A percentile compares a stretch with the other conserved stretches of the same genome.
phyloP scores from a whole-genome alignment of 2,113 vertebrate genomes.

The Chaetops frenatus region DNA sequence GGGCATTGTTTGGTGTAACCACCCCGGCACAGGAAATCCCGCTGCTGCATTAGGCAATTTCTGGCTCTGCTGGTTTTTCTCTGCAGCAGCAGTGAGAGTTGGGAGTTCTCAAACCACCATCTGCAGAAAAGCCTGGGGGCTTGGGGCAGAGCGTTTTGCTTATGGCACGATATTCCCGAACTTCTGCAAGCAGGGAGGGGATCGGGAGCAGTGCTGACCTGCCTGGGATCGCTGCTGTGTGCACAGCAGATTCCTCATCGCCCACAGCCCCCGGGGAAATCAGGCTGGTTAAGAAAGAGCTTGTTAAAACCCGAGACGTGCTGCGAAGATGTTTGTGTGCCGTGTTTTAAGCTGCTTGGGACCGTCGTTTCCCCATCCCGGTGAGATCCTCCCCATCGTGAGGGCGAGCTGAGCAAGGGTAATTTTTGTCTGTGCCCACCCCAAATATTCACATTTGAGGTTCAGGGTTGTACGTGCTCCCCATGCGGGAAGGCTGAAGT shows the following conservation, averaged over 20 bases:
- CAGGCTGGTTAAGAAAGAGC: background rate
- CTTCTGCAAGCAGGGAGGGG: background rate
- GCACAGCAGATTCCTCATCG: background rate
- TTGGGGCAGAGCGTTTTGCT: background rate
- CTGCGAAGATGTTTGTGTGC: background rate
- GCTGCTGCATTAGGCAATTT: background rate
- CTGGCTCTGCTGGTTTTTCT: background rate
- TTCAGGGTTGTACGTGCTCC: background rate
- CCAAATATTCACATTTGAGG: fast-evolving
- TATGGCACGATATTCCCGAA: fast-evolving
- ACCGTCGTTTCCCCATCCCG: fast-evolving
- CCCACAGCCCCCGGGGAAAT: background rate
- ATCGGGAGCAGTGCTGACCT: background rate
- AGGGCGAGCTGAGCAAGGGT: background rate
- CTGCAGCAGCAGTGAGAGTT: background rate
- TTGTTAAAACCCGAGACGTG: background rate
- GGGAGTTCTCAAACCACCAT: background rate
- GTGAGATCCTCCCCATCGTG: background rate
- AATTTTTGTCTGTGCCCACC: background rate
- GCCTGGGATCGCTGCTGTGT: background rate
- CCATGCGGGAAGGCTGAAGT: background rate
- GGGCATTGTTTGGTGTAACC: background rate
- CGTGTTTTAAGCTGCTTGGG: background rate
- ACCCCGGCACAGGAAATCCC: background rate
- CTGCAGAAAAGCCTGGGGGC: background rate